phyloP scores from a whole-genome alignment of 2,797 vertebrate genomes.

The Coreius guichenoti region DNA sequence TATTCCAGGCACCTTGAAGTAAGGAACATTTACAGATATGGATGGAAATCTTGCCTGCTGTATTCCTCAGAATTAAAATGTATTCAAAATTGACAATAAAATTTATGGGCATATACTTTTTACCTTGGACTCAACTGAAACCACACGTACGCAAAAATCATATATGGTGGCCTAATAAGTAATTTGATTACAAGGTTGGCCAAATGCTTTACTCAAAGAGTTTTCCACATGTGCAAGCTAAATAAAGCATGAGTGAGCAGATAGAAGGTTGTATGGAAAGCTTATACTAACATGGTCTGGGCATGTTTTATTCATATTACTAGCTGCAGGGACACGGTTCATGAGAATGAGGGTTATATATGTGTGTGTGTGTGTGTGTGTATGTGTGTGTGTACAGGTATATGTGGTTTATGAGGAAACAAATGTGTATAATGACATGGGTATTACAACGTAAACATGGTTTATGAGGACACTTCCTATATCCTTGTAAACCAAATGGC shows the following conservation, averaged over 20 bases:
- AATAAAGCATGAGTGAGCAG: not conserved
- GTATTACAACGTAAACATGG: too few species aligned
- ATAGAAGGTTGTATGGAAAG: not conserved
- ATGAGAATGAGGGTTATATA: not conserved
- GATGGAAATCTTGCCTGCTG: not conserved
- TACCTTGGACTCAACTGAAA: not conserved
- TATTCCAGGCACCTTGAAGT: conserved; percentile 18
- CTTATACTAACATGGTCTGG: not conserved
- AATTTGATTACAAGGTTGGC: not conserved
- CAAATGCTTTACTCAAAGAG: not conserved
- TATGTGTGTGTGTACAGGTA: too few species aligned
- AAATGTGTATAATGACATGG: too few species aligned
- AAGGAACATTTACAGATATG: not conserved
- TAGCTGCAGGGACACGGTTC: not conserved
- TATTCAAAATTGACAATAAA: not conserved
- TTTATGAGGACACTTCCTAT: too few species aligned
- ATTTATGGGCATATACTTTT: not conserved
- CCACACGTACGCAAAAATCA: not conserved
- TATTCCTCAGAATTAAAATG: not conserved
- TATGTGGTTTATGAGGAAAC: too few species aligned
- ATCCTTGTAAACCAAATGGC: too few species aligned
- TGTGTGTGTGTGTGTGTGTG: too few species aligned
- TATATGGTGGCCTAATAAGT: not conserved
- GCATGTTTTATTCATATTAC: not conserved
- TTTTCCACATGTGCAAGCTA: not conserved